phyloP scores from a whole-genome alignment of 1,140 invertebrate species.

The Papilio polytes region DNA sequence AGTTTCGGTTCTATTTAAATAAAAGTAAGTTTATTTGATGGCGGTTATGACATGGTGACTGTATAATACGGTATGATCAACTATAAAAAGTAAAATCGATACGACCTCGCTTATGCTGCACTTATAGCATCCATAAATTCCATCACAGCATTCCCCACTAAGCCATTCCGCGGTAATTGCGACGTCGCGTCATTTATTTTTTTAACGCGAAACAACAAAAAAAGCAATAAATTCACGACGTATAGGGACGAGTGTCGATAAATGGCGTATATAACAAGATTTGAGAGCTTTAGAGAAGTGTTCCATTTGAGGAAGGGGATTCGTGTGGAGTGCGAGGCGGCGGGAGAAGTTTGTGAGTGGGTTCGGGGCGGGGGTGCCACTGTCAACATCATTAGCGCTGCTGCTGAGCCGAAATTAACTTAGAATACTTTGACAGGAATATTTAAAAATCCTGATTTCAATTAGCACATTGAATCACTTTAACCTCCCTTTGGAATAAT shows the following conservation, averaged over 20 bases:
- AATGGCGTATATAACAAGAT: conserved; percentile 46
- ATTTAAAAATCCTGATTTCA: conserved; percentile 37
- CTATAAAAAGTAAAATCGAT: conserved; percentile 19
- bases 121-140: conserved; percentile 10
- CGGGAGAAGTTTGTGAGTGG: conserved; percentile 41
- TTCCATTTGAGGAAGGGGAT: conserved; percentile 46
- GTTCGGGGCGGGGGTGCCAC: conserved; percentile 58
- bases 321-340: conserved; percentile 38
- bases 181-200: conserved; percentile 14
- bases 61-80: not conserved
- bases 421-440: conserved; percentile 33
- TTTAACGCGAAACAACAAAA: not conserved
- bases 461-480: conserved; percentile 29
- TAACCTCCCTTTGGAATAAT: not conserved
- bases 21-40: not conserved
- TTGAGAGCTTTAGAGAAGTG: conserved; percentile 39
- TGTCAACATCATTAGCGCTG: conserved; percentile 79
- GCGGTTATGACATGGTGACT: not conserved
- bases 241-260: conserved; percentile 45
- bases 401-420: conserved; percentile 47
- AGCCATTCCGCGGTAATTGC: conserved; percentile 7
- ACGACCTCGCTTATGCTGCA: not conserved
- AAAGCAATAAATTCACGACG: conserved; percentile 15
- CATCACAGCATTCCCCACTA: conserved; percentile 2
- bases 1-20: not conserved